A percentile compares a stretch with the other conserved stretches of the same genome.
phyloP scores from a whole-genome alignment of 2,113 vertebrate species.

The Triplophysa rosa region DNA sequence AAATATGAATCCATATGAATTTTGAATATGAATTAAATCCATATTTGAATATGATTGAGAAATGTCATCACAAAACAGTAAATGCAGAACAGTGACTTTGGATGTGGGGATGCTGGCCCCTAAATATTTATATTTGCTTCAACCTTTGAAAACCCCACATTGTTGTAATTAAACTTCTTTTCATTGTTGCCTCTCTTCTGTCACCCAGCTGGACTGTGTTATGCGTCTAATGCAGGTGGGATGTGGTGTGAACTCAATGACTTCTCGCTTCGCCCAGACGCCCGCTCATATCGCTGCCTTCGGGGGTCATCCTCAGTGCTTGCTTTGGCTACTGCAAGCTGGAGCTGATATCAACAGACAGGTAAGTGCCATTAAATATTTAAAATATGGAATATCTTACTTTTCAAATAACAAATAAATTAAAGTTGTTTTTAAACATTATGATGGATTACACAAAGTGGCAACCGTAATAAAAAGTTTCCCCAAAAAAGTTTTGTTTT shows the following conservation, averaged over 20 bases:
- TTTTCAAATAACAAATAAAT: too few relatives aligned
- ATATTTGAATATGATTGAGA: too few relatives aligned
- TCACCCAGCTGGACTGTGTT: conserved; percentile 90
- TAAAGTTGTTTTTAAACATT: too few relatives aligned
- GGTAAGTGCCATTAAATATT: conserved; percentile 69
- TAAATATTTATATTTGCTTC: background rate
- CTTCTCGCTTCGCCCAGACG: conserved; percentile 94
- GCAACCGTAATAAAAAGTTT: too few relatives aligned
- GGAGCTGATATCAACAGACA: conserved; percentile 96
- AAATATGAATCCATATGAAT: too few relatives aligned
- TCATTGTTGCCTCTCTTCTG: background rate
- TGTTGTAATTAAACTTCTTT: background rate
- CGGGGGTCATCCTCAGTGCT: conserved; percentile 94
- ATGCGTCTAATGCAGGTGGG: conserved; percentile 90
- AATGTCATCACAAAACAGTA: too few relatives aligned
- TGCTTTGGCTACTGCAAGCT: conserved; percentile 93
- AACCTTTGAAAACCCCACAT: background rate
- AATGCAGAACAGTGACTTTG: too few relatives aligned
- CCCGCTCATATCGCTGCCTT: conserved; percentile 96
- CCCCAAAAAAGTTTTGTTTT: too few relatives aligned
- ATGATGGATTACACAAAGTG: too few relatives aligned
- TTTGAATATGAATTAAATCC: too few relatives aligned
- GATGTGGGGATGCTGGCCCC: too few relatives aligned
- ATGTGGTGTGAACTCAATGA: conserved; percentile 86
- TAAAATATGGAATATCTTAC: too few relatives aligned